Evolutionary conservation across 2,888 invertebrate species (phyloP), one percentile per base, ranked within the genome.

Genomic region (Pseudococcus viburni): DNA sequence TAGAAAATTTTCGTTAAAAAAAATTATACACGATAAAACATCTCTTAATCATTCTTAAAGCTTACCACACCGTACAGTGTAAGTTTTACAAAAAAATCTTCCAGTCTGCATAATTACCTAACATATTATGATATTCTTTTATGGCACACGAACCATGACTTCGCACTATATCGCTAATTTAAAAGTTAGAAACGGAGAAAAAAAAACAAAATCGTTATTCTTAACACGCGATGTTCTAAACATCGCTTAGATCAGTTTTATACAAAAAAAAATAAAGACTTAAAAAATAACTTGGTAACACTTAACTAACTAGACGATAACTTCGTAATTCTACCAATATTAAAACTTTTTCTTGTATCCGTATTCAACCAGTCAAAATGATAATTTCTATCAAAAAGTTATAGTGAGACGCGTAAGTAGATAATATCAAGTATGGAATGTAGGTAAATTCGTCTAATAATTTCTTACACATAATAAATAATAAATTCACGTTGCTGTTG

Each of bases 101-200:
- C 19, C 8, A 59, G 6, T 19, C 11, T n/a, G 59, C 19, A 9
- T 59, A 59, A 59, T 59, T 59, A 59, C 7, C n/a, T 19, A 59
- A 73, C 68, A 73, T 33, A 73, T 2, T 73, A 26, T 33, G 4
- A 33, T 33, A 22, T 22, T 73, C 12, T 3, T 73, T 73, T 73
- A 73, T 73, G 68, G 68, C 68, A 73, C 68, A 73, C 68, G 68
- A 73, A 73, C 68, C 68, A 73, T 73, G 68, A 73, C 68, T 33
- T 33, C 68, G 26, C 68, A 33, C 68, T 73, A 8, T 33, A 73
- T 73, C 68, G 68, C 68, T 73, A 73, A 73, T 73, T 73, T 33
- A 73, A 73, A 73, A 73, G 68, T 73, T 73, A 73, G 12, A 73
- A 1, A 73, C 12, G 33, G 22, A 22, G 12, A 33, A n/a, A 33